Evolutionary conservation across 2,888 invertebrate species (phyloP), one percentile per base, ranked within the genome.

Genomic region (Lasioglossum zephyrum): DNA sequence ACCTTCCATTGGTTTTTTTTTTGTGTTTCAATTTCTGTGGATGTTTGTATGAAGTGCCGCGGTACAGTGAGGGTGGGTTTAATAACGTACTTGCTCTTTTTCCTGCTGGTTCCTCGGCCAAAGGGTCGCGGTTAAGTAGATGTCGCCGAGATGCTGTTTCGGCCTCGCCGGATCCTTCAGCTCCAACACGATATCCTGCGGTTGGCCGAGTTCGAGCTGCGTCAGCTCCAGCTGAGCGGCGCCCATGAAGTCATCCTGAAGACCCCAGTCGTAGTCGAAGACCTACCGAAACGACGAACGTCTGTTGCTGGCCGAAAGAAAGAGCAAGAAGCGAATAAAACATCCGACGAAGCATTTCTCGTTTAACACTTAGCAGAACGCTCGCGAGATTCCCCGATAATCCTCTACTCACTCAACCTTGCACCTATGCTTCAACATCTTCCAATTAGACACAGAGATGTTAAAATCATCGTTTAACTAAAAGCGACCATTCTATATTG

Each of bases 171-270:
- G 97, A 94, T 99, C 99, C 89, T 97, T 97, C 36, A 99, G 96
- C 89, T 97, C 96, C 75, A 99, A 96, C 81, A 96, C 96, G 89
- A 99, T 95, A 92, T 99, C 99, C 91, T 97, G 97, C 2, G 97
- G 95, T 86, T 97, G 96, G 74, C 97, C 97, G 77, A 98, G 96
- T 92, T 99, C 98, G 87, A 99, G 95, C 72, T 97, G 96, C 0
- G 98, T 97, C 79, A 99, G 96, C 94, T 99, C 98, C 90, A 99
- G 95, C 88, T 96, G 96, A 11, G 98, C 98, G 77, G 98, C 97
- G 1, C 99, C 99, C 99, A 99, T 99, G 95, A 99, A 99, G 96
- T 99, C 99, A 95, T 99, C 99, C 95, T 98, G 97, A 70, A 99
- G 96, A 49, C 99, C 99, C 97, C 99, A 99, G 95, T 99, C 99